Conservation (phyloP, 2,888 invertebrate genomes). For the Hipparchia semele region DNA sequence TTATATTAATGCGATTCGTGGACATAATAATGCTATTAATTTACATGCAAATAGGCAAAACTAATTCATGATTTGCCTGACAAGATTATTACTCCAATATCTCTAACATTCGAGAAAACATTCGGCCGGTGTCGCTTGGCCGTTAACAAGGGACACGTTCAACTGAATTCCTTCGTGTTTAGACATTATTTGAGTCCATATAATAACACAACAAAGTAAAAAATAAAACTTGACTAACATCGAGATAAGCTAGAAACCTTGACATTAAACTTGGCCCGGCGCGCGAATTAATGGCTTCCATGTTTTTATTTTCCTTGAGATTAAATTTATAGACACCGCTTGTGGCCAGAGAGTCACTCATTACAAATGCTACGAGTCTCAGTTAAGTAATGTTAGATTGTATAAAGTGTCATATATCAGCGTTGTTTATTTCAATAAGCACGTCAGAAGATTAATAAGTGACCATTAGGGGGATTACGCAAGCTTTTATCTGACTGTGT, state of each 20-base stretch:
- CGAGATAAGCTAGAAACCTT: slow-evolving; percentile 81
- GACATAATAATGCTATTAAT: slow-evolving; percentile 23
- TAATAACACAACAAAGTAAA: slow-evolving; percentile 71
- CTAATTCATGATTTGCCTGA: slow-evolving; percentile 22
- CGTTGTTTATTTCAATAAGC: slow-evolving; percentile 63
- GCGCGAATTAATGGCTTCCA: slow-evolving; percentile 83
- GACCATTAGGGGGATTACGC: slow-evolving; percentile 44
- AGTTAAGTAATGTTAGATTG: slow-evolving; percentile 74
- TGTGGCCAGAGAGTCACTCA: slow-evolving; percentile 74
- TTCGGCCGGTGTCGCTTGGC: slow-evolving; percentile 15
- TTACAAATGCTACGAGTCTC: slow-evolving; percentile 73
- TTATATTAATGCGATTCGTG: slow-evolving; percentile 8
- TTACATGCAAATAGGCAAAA: slow-evolving; percentile 25
- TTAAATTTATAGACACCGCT: slow-evolving; percentile 79
- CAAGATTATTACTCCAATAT: slow-evolving; percentile 25
- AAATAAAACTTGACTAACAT: slow-evolving; percentile 77
- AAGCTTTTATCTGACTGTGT: slow-evolving; percentile 28
- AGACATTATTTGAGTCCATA: slow-evolving; percentile 66
- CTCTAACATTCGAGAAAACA: slow-evolving; percentile 24
- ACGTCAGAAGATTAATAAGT: slow-evolving; percentile 65
- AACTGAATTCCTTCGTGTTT: slow-evolving; percentile 56
- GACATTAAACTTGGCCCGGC: slow-evolving; percentile 83
- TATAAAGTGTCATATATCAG: slow-evolving; percentile 79
- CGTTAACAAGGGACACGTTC: slow-evolving; percentile 29
- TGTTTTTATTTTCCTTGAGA: slow-evolving; percentile 83